Percentiles rank a stretch among this genome's conserved stretches.
Evolutionary conservation across 2,113 vertebrate species (phyloP).

Genomic region (Pituophis catenifer): DNA sequence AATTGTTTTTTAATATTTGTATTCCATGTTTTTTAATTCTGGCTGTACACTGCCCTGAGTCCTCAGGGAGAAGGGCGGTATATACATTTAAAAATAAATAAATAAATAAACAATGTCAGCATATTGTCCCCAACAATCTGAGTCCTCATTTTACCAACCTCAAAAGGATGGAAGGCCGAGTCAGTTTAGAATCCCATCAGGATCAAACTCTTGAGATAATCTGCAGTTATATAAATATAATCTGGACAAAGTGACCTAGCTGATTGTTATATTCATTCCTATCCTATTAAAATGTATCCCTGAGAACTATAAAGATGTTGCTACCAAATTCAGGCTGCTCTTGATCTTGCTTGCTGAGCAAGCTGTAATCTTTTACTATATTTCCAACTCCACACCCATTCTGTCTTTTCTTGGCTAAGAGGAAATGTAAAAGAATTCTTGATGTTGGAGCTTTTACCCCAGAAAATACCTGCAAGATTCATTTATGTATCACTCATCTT

Average conservation of each 20-base stretch:
- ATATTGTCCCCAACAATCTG: not conserved
- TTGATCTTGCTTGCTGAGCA: not conserved
- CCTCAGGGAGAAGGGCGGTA: too few species aligned
- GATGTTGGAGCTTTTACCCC: not conserved
- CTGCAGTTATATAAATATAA: not conserved
- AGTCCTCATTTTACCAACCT: not conserved
- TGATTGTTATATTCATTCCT: not conserved
- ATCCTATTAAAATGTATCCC: not conserved
- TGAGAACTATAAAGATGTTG: not conserved
- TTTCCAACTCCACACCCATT: not conserved
- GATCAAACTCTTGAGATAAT: not conserved
- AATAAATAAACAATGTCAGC: not conserved
- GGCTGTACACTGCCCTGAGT: too few species aligned
- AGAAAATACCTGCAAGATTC: not conserved
- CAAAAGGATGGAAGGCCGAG: not conserved
- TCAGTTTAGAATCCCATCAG: not conserved
- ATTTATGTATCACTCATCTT: not conserved
- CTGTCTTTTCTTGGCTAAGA: not conserved
- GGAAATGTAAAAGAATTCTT: not conserved
- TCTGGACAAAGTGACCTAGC: not conserved
- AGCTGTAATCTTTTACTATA: not conserved
- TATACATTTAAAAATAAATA: too few species aligned
- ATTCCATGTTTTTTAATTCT: too few species aligned
- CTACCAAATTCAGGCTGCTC: not conserved
- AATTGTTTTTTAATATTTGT: too few species aligned